Evolutionary conservation across 2,888 invertebrate genomes (phyloP).

Genomic region (Machimus atricapillus): DNA sequence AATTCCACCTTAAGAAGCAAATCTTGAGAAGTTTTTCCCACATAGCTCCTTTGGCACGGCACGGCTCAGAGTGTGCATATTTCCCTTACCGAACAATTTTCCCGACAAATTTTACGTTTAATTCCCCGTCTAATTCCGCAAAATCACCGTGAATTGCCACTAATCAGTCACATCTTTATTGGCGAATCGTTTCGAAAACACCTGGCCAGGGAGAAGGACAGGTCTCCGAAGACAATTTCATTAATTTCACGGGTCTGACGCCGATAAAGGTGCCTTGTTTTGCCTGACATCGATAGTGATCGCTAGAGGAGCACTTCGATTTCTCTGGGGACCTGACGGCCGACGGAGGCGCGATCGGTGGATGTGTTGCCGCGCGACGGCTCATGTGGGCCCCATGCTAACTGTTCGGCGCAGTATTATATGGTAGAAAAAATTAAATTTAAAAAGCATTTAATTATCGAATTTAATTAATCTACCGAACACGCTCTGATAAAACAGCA

Average conservation of each 20-base stretch:
- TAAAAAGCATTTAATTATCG: constrained; percentile 55
- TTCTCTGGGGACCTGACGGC: neutral
- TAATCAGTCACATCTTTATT: constrained; percentile 36
- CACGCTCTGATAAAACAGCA: constrained; percentile 49
- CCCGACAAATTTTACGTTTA: constrained; percentile 4
- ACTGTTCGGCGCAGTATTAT: neutral
- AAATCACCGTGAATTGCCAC: constrained; percentile 10
- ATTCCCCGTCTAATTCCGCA: constrained; percentile 7
- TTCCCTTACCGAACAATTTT: neutral
- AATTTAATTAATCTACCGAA: constrained; percentile 55
- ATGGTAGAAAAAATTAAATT: constrained; percentile 23
- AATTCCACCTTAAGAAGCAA: neutral
- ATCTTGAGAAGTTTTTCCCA: neutral
- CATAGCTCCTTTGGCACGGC: neutral
- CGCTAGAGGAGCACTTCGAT: neutral
- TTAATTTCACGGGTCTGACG: constrained; percentile 42
- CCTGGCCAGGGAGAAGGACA: constrained; percentile 27
- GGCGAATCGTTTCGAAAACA: constrained; percentile 28
- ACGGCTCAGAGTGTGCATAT: neutral
- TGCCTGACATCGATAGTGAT: constrained; percentile 1
- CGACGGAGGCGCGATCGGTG: neutral
- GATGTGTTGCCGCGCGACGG: neutral
- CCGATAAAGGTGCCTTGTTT: constrained; percentile 38
- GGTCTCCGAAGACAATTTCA: constrained; percentile 37
- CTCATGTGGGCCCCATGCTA: neutral